Conservation (phyloP, 2,113 vertebrate species). For the Galemys pyrenaicus region DNA sequence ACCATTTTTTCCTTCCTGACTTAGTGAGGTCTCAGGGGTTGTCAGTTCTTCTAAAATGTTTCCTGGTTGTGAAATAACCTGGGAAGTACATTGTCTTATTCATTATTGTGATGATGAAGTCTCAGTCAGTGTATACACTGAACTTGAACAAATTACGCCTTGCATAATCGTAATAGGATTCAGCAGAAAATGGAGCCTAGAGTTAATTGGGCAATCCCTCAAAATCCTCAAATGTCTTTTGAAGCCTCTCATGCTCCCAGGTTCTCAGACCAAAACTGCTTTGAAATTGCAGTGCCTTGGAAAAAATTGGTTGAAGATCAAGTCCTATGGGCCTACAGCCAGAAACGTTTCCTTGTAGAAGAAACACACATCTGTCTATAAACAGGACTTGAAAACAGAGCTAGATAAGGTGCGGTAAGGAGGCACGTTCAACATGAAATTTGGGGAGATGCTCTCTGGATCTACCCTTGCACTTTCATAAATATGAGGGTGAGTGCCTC, state of each 20-base stretch:
- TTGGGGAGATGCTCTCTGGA: not conserved
- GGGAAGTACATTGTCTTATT: not conserved
- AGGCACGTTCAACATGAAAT: not conserved
- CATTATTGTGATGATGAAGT: not conserved
- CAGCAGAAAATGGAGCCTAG: not conserved
- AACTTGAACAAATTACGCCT: not conserved
- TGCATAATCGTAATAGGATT: not conserved
- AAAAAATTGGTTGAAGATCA: not conserved
- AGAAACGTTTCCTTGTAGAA: not conserved
- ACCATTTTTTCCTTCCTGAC: not conserved
- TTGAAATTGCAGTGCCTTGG: not conserved
- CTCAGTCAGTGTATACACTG: not conserved
- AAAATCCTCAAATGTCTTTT: not conserved
- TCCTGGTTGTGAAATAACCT: not conserved
- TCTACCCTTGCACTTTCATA: accelerated
- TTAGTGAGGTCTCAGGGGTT: not conserved
- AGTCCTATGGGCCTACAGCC: not conserved
- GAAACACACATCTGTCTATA: not conserved
- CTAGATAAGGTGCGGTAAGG: not conserved
- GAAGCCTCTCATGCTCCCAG: not conserved
- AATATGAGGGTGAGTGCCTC: not conserved
- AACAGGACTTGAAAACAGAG: not conserved
- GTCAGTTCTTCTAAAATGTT: not conserved
- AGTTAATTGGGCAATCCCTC: not conserved
- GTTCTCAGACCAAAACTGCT: not conserved